Percentiles rank a stretch among this genome's conserved stretches.
These are phyloP conservation scores for Nymphalis urticae DNA, from an alignment of 2,888 invertebrate species.

Conservation along the genomic window DNA sequence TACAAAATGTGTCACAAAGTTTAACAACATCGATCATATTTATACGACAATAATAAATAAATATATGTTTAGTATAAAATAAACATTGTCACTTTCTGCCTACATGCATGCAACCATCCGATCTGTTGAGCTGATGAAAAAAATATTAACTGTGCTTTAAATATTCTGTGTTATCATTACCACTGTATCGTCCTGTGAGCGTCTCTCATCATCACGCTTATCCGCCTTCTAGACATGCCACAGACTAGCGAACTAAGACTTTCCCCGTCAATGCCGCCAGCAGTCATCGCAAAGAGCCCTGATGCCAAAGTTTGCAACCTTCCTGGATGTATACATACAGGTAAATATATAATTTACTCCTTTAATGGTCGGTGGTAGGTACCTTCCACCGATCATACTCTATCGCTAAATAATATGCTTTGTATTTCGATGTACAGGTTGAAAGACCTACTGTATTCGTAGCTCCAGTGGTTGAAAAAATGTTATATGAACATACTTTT, in stretches of 20 bases:
- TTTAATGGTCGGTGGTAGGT: too few species aligned
- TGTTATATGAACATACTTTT: too few species aligned
- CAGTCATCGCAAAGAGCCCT: slow-evolving; percentile 55
- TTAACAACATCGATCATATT: too few species aligned
- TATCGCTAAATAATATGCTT: too few species aligned
- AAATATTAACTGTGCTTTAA: slow-evolving; percentile 15
- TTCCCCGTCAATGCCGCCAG: slow-evolving; percentile 69
- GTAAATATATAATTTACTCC: slow-evolving; percentile 56
- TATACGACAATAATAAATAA: too few species aligned
- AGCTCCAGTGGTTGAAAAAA: too few species aligned
- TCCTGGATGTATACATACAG: slow-evolving; percentile 90
- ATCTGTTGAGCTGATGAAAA: background rate
- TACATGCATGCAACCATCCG: background rate
- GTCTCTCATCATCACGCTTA: slow-evolving; percentile 30
- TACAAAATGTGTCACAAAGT: too few species aligned
- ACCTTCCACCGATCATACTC: too few species aligned
- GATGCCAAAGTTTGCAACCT: slow-evolving; percentile 83
- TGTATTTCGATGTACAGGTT: background rate
- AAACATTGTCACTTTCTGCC: background rate
- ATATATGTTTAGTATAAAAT: background rate
- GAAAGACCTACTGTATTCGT: too few species aligned
- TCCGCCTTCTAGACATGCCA: slow-evolving; percentile 69
- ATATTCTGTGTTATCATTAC: slow-evolving; percentile 2
- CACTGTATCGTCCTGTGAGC: slow-evolving; percentile 25
- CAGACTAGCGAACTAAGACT: slow-evolving; percentile 75